Percentiles rank a stretch among this genome's conserved stretches.
phyloP scores from a whole-genome alignment of 2,797 vertebrate species.

The Enteromius viviparus region DNA sequence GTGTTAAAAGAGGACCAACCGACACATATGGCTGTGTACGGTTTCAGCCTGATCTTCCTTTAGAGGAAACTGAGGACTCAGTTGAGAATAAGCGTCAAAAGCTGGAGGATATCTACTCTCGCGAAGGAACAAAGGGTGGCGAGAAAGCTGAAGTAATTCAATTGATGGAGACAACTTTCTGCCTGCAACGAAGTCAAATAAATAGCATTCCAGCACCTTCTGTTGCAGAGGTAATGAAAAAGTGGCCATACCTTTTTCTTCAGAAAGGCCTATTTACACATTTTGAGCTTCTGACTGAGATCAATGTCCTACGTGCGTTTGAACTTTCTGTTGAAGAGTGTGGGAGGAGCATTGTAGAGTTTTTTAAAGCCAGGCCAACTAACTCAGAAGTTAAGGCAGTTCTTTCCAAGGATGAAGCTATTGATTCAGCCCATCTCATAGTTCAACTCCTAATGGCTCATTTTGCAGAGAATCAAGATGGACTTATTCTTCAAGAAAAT shows the following conservation, averaged over 20 bases:
- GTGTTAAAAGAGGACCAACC: background rate
- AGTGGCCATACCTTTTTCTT: constrained; percentile 3
- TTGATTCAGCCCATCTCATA: background rate
- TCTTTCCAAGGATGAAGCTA: background rate
- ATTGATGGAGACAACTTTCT: constrained; percentile 47
- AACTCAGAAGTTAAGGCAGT: background rate
- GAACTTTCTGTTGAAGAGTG: background rate
- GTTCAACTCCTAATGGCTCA: constrained; percentile 8
- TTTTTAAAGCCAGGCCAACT: constrained; percentile 2
- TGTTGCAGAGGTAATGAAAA: constrained; percentile 10
- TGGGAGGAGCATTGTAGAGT: constrained; percentile 9
- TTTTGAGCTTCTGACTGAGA: constrained; percentile 20
- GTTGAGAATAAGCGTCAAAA: background rate
- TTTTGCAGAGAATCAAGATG: background rate
- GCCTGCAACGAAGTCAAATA: constrained; percentile 25
- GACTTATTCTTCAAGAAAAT: constrained; percentile 1
- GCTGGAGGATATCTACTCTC: background rate
- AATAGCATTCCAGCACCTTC: constrained; percentile 28
- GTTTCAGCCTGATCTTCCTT: too few species aligned
- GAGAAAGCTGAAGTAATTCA: constrained; percentile 44
- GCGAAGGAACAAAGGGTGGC: constrained; percentile 39
- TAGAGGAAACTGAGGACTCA: background rate
- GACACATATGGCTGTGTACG: background rate
- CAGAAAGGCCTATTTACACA: background rate
- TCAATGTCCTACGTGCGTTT: background rate